Percentiles rank a stretch among this genome's conserved stretches.
Evolutionary conservation across 1,140 invertebrate genomes (phyloP).

Genomic region (Drosophila serrata): DNA sequence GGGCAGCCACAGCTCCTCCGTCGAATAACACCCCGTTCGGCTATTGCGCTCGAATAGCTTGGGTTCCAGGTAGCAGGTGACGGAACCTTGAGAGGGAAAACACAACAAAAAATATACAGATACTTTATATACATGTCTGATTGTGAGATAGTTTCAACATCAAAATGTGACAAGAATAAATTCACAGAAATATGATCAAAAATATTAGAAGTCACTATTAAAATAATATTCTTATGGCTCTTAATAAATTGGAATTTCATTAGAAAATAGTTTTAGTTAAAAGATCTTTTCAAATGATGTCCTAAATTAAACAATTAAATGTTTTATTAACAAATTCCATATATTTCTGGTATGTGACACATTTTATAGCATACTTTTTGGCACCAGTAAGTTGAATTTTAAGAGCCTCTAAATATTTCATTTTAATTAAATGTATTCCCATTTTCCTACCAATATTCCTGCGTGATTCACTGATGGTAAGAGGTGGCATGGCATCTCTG

Average conservation of each 20-base stretch:
- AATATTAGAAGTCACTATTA: neutral
- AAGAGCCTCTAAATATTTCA: no score
- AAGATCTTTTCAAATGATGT: no score
- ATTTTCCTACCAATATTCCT: constrained; percentile 71
- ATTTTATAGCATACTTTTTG: neutral
- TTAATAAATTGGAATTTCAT: neutral
- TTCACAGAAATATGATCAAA: neutral
- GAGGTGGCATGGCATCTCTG: constrained; percentile 68
- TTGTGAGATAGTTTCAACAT: constrained; percentile 1
- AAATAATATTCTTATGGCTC: neutral
- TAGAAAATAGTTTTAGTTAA: neutral
- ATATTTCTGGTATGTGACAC: no score
- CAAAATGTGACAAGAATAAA: neutral
- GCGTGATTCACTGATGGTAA: constrained; percentile 79
- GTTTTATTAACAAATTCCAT: no score
- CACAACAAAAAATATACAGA: neutral
- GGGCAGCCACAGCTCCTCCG: constrained; percentile 91
- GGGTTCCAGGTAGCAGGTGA: constrained; percentile 90
- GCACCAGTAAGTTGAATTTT: no score
- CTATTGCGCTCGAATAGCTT: constrained; percentile 89
- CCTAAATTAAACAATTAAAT: no score
- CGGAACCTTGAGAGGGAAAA: constrained; percentile 86
- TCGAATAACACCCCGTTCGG: constrained; percentile 88
- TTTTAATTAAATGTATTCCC: neutral
- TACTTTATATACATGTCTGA: neutral